Evolutionary conservation across 35 echinoderm and acorn worm genomes (phyloP), one percentile per base, ranked within the genome.

Genomic region (Strongylocentrotus purpuratus): DNA sequence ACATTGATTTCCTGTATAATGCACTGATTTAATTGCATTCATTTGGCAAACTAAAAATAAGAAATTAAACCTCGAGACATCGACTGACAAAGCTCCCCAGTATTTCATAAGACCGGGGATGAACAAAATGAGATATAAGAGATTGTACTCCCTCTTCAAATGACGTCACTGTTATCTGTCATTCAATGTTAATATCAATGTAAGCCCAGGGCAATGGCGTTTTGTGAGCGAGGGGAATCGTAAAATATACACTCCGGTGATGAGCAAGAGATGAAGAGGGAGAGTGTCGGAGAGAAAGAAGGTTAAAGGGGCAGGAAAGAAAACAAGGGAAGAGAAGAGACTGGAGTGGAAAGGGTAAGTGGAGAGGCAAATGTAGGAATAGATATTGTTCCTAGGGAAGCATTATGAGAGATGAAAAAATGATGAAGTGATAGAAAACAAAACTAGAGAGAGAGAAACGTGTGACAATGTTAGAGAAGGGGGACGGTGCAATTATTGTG

Each of bases 121-220:
- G 65, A 78, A 78, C 20, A 78, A 78, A 78, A 78, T 78, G 25
- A 78, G 20, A 8, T 78, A 55, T 3, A n/a, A 78, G 65, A 78
- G 65, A 78, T 15, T 15, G 50, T 14, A n/a, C 65, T 78, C 65
- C 65, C 65, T 10, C 50, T 78, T 59, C 17, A 59, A 59, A 59
- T 89, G 87, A 89, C 87, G 87, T 89, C 87, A 89, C 20, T 15
- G 32, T 33, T 33, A 89, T 46, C 87, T 89, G 87, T 89, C 87
- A 89, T 89, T 89, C 87, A 89, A 89, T 89, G 87, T 89, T 45
- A 89, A 89, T 46, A 89, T 89, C 45, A 46, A 89, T 45, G 87
- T 45, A 89, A 31, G 87, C 87, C 87, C 87, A n/a, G 87, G 45
- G 87, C 87, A 10, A 41, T 89, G 32, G 87, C 45, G 33, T 45